Conservation (phyloP, 2,888 invertebrate species). For the Drosophila picticornis region DNA sequence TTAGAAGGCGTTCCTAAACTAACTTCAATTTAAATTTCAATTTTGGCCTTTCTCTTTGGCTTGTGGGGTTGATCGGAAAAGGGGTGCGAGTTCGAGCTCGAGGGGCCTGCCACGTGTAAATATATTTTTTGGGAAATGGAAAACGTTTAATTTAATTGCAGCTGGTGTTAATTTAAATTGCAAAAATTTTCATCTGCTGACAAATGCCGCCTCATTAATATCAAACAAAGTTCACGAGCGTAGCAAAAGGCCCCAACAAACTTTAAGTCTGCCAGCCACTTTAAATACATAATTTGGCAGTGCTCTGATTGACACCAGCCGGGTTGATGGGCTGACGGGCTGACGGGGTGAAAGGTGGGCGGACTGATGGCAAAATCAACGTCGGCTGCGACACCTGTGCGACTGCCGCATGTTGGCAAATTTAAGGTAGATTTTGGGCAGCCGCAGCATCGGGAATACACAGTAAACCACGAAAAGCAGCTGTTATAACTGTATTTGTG, state of each 20-base stretch:
- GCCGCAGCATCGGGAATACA: slow-evolving; percentile 55
- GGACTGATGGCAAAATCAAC: slow-evolving; percentile 32
- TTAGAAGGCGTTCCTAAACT: slow-evolving; percentile 68
- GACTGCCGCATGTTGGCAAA: slow-evolving; percentile 69
- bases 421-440: slow-evolving; percentile 75
- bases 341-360: not conserved
- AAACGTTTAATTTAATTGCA: slow-evolving; percentile 76
- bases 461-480: slow-evolving; percentile 24
- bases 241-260: slow-evolving; percentile 16
- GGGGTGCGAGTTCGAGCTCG: not conserved
- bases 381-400: slow-evolving; percentile 68
- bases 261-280: slow-evolving; percentile 45
- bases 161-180: slow-evolving; percentile 75
- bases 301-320: slow-evolving; percentile 63
- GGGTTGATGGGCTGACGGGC: not conserved
- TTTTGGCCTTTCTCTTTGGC: slow-evolving; percentile 43
- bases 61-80: not conserved
- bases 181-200: slow-evolving; percentile 60
- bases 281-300: slow-evolving; percentile 60
- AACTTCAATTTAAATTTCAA: slow-evolving; percentile 78
- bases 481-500: slow-evolving; percentile 11
- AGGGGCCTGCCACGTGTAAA: slow-evolving; percentile 65
- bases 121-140: slow-evolving; percentile 61
- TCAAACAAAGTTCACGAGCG: slow-evolving; percentile 48
- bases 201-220: slow-evolving; percentile 71